Evolutionary conservation across 2,797 vertebrate species (phyloP).

Genomic region (Aeoliscus strigatus): DNA sequence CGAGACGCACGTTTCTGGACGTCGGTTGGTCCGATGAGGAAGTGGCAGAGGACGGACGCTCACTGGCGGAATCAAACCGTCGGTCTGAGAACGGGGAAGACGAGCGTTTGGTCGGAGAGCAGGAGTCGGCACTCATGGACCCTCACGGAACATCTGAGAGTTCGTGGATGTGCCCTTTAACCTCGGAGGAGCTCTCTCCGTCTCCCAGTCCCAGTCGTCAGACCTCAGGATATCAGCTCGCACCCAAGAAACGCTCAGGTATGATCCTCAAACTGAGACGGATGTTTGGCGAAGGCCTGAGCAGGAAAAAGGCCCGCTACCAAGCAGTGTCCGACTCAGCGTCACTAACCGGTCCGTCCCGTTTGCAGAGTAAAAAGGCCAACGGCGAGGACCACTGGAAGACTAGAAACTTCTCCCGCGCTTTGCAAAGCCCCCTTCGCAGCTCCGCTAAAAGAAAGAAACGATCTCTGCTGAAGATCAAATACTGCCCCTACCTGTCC

Average conservation of each 20-base stretch:
- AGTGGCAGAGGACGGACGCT: conserved; percentile 13
- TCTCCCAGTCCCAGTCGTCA: conserved; percentile 19
- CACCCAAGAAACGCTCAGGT: conserved; percentile 51
- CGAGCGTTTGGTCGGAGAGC: conserved; percentile 5
- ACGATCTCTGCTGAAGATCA: conserved; percentile 65
- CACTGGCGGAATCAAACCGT: too few relatives aligned
- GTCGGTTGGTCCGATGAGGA: conserved; percentile 51
- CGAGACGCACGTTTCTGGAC: conserved; percentile 58
- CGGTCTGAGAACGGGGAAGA: conserved; percentile 9
- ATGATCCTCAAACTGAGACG: conserved; percentile 74
- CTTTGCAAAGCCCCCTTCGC: conserved; percentile 34
- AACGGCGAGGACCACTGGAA: conserved; percentile 18
- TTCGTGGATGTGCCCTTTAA: conserved; percentile 63
- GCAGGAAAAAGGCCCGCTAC: conserved; percentile 45
- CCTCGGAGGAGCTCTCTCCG: conserved; percentile 49
- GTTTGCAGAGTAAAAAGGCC: conserved; percentile 14
- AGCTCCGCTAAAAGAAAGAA: conserved; percentile 46
- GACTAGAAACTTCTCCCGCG: conserved; percentile 27
- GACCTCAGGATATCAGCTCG: conserved; percentile 14
- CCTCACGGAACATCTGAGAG: conserved; percentile 15
- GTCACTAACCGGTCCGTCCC: conserved; percentile 9
- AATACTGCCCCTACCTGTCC: conserved; percentile 74
- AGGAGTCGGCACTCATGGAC: conserved; percentile 7
- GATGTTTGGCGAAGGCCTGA: conserved; percentile 43
- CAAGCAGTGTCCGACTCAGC: conserved; percentile 42